Percentiles rank a stretch among this genome's conserved stretches.
Evolutionary conservation across 2,797 vertebrate species (phyloP).

Genomic region (Gadopsis marmoratus): DNA sequence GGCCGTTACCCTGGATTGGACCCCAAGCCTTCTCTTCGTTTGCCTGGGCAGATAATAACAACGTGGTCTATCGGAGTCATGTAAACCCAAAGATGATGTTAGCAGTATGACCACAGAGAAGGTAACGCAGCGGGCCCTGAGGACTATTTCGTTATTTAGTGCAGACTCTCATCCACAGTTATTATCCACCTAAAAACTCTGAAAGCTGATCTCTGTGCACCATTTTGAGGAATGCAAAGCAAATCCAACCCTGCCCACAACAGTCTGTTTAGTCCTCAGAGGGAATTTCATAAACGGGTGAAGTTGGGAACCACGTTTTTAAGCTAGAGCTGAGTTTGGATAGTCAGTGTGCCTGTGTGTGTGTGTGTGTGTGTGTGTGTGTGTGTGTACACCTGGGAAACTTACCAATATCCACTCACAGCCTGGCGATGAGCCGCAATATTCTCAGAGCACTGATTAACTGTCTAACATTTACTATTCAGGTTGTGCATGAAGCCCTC

Average conservation of each 20-base stretch:
- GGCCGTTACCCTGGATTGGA: background rate
- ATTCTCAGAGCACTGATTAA: conserved; percentile 33
- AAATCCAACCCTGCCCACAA: conserved; percentile 29
- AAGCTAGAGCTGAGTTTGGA: conserved; percentile 27
- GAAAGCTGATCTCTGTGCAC: conserved; percentile 33
- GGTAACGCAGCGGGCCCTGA: background rate
- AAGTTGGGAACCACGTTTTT: conserved; percentile 35
- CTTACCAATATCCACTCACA: conserved; percentile 27
- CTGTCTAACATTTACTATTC: conserved; percentile 85
- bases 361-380: conserved; percentile 13
- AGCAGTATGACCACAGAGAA: conserved; percentile 23
- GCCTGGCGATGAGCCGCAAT: conserved; percentile 10
- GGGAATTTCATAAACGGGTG: conserved; percentile 23
- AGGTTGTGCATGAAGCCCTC: conserved; percentile 84
- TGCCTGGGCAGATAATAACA: background rate
- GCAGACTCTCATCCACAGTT: conserved; percentile 16
- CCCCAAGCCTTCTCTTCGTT: background rate
- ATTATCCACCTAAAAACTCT: conserved; percentile 31
- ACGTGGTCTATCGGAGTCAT: background rate
- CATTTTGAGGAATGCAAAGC: conserved; percentile 46
- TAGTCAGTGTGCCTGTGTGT: conserved; percentile 5
- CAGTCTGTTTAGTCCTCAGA: conserved; percentile 35
- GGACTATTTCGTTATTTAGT: conserved; percentile 22
- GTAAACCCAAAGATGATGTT: conserved; percentile 16
- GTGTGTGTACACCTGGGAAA: conserved; percentile 46